phyloP scores from a whole-genome alignment of 2,888 invertebrate genomes.

The Trichopoda pennipes region DNA sequence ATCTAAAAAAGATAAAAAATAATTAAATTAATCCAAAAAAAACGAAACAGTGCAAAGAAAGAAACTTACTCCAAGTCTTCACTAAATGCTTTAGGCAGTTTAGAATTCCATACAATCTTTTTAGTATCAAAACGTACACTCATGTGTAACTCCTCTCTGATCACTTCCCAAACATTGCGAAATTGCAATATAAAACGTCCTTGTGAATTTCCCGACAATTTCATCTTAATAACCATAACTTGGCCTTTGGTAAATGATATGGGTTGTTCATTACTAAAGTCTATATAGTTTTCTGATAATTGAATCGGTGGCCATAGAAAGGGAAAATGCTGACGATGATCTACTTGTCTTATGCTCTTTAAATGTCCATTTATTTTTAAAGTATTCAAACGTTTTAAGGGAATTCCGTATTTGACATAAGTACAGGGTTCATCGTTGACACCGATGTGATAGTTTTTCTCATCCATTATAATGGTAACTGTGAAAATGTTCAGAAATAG shows the following conservation, averaged over 20 bases:
- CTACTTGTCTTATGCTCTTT: constrained; percentile 39
- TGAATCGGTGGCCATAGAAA: constrained; percentile 58
- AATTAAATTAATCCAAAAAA: background rate
- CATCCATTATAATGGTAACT: constrained; percentile 52
- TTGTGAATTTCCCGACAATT: constrained; percentile 47
- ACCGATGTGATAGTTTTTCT: constrained; percentile 51
- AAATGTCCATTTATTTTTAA: constrained; percentile 58
- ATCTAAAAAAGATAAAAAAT: constrained; percentile 25
- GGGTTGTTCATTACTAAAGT: constrained; percentile 60
- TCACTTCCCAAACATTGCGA: constrained; percentile 52
- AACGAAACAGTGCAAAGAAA: background rate
- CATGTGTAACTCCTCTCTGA: constrained; percentile 53
- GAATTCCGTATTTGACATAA: constrained; percentile 42
- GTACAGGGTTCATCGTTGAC: constrained; percentile 50
- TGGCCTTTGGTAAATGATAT: constrained; percentile 37
- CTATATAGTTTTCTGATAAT: constrained; percentile 17
- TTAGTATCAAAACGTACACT: constrained; percentile 56
- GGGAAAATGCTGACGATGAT: constrained; percentile 62
- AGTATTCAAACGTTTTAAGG: constrained; percentile 31
- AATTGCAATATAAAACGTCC: constrained; percentile 57
- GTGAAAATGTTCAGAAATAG: constrained; percentile 34
- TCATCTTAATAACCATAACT: constrained; percentile 49
- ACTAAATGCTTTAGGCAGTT: constrained; percentile 30
- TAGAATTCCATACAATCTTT: constrained; percentile 44
- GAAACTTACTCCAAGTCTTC: constrained; percentile 53